A percentile compares a stretch with the other conserved stretches of the same genome.
Evolutionary conservation across 2,113 vertebrate genomes (phyloP).

Genomic region (Apistogramma diplotaenia): DNA sequence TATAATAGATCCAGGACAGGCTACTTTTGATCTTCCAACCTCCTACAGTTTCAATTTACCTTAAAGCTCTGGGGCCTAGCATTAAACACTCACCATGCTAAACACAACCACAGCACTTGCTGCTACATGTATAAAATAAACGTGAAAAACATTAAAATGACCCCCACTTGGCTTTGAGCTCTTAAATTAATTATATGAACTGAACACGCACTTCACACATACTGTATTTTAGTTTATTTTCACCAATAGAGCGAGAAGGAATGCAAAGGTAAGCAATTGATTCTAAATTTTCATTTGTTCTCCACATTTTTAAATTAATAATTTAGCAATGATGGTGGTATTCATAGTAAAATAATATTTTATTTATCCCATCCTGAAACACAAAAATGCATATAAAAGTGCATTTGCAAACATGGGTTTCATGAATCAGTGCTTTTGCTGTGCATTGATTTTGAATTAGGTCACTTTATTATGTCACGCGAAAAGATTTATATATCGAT

Average conservation of each 20-base stretch:
- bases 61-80: background rate
- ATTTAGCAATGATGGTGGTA: background rate
- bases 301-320: background rate
- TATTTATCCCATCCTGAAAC: background rate
- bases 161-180: background rate
- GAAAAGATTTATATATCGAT: no score
- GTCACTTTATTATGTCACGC: no score
- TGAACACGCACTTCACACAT: background rate
- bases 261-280: background rate
- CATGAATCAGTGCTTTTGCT: no score
- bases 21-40: constrained; percentile 27
- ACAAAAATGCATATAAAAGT: no score
- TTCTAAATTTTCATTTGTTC: background rate
- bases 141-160: background rate
- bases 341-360: no score
- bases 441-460: no score
- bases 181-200: background rate
- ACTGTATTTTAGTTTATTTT: background rate
- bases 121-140: background rate
- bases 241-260: background rate
- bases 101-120: background rate
- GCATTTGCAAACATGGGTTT: no score
- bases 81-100: background rate
- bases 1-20: background rate
- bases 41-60: background rate